phyloP scores from a whole-genome alignment of 92 coral and sea anemone genomes.

The Micromussa lordhowensis region DNA sequence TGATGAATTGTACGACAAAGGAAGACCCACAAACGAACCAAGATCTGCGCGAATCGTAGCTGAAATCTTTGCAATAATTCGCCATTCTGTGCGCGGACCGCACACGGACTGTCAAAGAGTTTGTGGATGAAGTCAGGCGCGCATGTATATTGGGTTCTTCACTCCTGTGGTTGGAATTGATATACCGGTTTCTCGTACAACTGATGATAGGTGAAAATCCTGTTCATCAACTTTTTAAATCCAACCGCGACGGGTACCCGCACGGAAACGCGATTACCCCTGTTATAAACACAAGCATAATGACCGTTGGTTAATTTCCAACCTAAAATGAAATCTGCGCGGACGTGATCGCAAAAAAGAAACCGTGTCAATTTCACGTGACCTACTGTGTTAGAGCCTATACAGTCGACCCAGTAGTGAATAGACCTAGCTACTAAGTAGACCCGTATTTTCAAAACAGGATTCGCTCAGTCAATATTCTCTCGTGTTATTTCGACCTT shows the following conservation, averaged over 20 bases:
- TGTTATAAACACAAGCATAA: neutral
- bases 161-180: neutral
- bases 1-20: constrained; percentile 72
- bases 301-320: neutral
- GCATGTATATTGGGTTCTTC: neutral
- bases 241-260: constrained; percentile 29
- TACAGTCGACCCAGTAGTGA: too few species aligned
- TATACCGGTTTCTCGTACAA: constrained; percentile 13
- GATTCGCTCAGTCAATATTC: too few species aligned
- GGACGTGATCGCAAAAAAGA: neutral
- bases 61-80: constrained; percentile 37
- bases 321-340: neutral
- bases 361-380: neutral
- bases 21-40: constrained; percentile 82
- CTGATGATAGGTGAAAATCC: constrained; percentile 6
- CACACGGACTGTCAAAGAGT: neutral
- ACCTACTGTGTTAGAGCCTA: too few species aligned
- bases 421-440: too few species aligned
- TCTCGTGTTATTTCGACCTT: too few species aligned
- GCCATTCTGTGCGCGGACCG: constrained; percentile 10
- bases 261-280: neutral
- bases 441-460: too few species aligned
- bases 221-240: neutral
- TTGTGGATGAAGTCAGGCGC: neutral
- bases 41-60: constrained; percentile 67